These are phyloP conservation scores for Rhinolophus ferrumequinum DNA, from an alignment of 2,113 vertebrate genomes.

Conservation along the genomic window DNA sequence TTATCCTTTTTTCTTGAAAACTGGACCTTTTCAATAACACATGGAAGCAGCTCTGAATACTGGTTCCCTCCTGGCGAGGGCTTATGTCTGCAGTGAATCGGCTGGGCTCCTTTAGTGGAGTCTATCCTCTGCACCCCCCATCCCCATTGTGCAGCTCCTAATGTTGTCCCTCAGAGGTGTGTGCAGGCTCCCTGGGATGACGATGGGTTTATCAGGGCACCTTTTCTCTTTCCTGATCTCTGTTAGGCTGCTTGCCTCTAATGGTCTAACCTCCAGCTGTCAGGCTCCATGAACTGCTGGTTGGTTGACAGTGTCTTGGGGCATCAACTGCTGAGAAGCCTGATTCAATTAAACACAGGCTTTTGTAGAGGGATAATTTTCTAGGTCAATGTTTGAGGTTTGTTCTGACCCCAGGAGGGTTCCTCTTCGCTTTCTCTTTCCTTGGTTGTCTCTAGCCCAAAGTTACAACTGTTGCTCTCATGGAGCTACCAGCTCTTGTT, in stretches of 20 bases:
- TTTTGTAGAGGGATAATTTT: not conserved
- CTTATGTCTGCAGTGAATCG: not conserved
- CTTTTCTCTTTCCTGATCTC: not conserved
- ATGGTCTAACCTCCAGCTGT: not conserved
- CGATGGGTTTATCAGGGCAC: not conserved
- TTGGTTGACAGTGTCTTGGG: not conserved
- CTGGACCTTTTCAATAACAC: not conserved
- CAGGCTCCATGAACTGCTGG: not conserved
- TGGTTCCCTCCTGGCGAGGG: not conserved
- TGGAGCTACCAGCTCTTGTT: not conserved
- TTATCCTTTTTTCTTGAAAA: not conserved
- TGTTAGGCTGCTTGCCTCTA: not conserved
- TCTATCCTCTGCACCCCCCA: not conserved
- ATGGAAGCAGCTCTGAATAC: not conserved
- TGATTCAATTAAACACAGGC: not conserved
- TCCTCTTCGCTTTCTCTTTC: not conserved
- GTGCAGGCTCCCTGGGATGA: not conserved
- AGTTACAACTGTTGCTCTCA: not conserved
- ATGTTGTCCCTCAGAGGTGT: not conserved
- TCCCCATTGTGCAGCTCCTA: not conserved
- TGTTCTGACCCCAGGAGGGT: not conserved
- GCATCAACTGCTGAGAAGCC: not conserved
- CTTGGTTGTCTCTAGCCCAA: not conserved
- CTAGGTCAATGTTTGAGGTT: not conserved
- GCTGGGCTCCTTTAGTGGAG: not conserved